Base-by-base conservation (phyloP, 2,797 vertebrate species). In the Melanotaenia parkinsoni region DNA sequence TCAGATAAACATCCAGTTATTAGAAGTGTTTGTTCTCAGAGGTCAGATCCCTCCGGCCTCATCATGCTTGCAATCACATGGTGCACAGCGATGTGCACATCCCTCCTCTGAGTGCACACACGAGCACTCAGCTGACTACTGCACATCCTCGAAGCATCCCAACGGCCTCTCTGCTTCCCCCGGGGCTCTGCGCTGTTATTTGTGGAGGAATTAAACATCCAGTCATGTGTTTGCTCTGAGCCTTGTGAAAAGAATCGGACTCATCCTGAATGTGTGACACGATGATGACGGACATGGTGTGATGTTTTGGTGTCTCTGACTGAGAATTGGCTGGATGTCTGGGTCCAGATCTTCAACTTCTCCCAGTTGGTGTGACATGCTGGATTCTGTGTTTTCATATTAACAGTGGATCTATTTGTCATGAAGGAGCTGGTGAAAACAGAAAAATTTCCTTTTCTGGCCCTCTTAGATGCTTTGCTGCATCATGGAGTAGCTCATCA, bases 31-130 rank as follows among this genome's bases (percentile, higher is more conserved):
- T 79, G 73, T 79, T 88, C 33, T 10, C 16, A 28, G 79, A 70
- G 75, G 63, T 82, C 76, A 22, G 56, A 75, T 58, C 58, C 63
- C 82, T 76, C 38, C 33, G 43, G 84, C 38, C 65, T 67, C 60
- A 56, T 90, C 89, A 89, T 80, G 87, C 86, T 81, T 70, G 3
- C 3, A 51, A 74, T 93, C 92, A 93, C 89, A 89, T 91, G 90
- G 50, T 76, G 37, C 43, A 18, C 64, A n/a, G 58, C 58, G 38
- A 67, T 61, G 32, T 47, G 69, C 72, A 53, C 54, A 57, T 66
- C 75, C 40, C 33, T 59, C 60, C 58, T 58, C 72, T 11, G 61
- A 76, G 60, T 72, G 47, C n/a, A 59, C 60, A 64, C 70, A 26
- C 76, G 56, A 67, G 9, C 64, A 1, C 80, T 85, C 89, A 88